Base-by-base conservation (phyloP, 2,888 invertebrate genomes). In the Dolichopus griseipennis region DNA sequence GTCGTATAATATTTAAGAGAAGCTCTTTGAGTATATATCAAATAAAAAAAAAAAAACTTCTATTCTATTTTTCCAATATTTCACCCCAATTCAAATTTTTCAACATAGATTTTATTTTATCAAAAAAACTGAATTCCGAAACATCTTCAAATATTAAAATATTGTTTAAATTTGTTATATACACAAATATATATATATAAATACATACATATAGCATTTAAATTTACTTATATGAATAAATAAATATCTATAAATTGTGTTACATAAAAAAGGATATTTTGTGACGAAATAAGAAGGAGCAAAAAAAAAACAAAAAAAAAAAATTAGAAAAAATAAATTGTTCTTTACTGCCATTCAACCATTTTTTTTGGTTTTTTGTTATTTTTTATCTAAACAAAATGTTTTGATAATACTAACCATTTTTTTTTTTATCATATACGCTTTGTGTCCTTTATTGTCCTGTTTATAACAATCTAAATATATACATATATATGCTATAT, bases 201-300 rank as follows among this genome's bases (percentile, higher is more conserved):
- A 18, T n/a, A 52, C 6, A 52, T 52, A 18, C 18, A 52, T 12
- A 52, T 52, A 18, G 18, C 18, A 52, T 52, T 27, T 27, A 27
- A 27, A 4, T 27, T 27, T 5, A 27, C 27, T 27, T 52, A 15
- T 52, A 52, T 52, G 6, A 52, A 52, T 52, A 52, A 52, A 52
- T 52, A 52, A 52, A 52, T 52, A 52, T 52, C 18, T 52, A 52
- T 52, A 52, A 52, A 52, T 27, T 52, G 6, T 52, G 52, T 52
- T n/a, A 52, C 52, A 52, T 52, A 52, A 52, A 52, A 52, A 52
- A 52, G 52, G 52, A 52, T 52, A 52, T 52, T 9, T 52, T 52
- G 52, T 52, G 18, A 52, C 52, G 15, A 18, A 52, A 15, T 52
- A 52, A 52, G 15, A 52, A 41, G 27, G 8, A 5, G 18, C 8